Base-by-base conservation (phyloP, 2,113 vertebrate genomes). In the Tachysurus fulvidraco region DNA sequence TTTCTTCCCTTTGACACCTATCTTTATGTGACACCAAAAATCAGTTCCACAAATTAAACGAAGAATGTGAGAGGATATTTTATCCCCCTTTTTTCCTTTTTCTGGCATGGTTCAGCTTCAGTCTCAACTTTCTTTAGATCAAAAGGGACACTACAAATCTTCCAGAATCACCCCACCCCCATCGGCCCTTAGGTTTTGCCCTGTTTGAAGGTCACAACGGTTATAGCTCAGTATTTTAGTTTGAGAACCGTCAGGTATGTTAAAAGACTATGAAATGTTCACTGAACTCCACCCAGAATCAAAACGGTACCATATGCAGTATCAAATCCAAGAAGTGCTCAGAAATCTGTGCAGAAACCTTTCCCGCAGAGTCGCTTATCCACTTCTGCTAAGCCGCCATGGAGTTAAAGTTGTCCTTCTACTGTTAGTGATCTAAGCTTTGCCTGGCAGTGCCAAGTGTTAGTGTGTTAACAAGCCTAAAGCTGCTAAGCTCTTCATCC, bases 391-490 rank as follows among this genome's bases (percentile, higher is more conserved):
- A 84, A 86, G 62, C 59, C 36, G 28, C 17, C 50, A 41, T 73
- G 44, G 55, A 67, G 69, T 87, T 87, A 77, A 86, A 71, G 54
- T 52, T 87, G 74, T 87, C 78, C 71, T 79, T 78, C 60, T 28
- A 50, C 41, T 44, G 54, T 80, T n/a, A 77, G 78, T 17, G n/a
- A 85, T 87, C 84, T 84, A 78, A 85, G 78, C 71, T 28, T 55
- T 60, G 73, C 78, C 60, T 83, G 64, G 81, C 74, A 79, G 57
- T 82, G 25, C 8, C 41, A 76, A 74, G 57, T 79, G 86, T 85
- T 64, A 30, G 67, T 81, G 60, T 59, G 57, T 87, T 88, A 90
- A 87, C 76, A 79, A 87, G 89, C 83, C 83, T 83, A 83, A 83
- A 85, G 69, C 80, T 23, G 62, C 64, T 87, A 83, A 88, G 83